Evolutionary conservation across 2,888 invertebrate species (phyloP), one percentile per base, ranked within the genome.

Genomic region (Ellobium chinense): DNA sequence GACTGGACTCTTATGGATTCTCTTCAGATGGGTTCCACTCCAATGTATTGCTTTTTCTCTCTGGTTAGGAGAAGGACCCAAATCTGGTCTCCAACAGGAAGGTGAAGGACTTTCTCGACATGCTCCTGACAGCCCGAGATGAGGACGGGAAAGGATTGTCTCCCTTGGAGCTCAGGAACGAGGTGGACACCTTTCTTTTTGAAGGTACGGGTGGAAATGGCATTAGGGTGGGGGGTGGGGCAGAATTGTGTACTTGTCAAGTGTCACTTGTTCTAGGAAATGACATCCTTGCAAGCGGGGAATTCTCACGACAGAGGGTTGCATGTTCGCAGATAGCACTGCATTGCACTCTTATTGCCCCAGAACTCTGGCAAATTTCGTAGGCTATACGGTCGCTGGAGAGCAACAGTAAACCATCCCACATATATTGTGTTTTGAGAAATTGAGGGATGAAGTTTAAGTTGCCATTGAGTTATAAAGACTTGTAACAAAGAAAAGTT

Each of bases 181-280:
- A 91, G 78, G 89, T 89, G 0, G 88, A 90, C 75, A 90, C 90
- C 3, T 87, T 88, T 63, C 75, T 88, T 69, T 88, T 88, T 85
- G 88, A 82, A 85, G 88, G 88, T 88, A 21, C 9, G 37, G 9
- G 60, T 9, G 21, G 21, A n/a, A n/a, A n/a, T n/a, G n/a, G n/a
- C n/a, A n/a, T n/a, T n/a, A n/a, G n/a, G n/a, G 54, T 54, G 54
- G 9, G 9, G 12, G 9, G 12, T 54, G 9, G 54, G 9, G 54
- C 18, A 54, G 12, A 54, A 14, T 9, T 54, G 9, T 54, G 54
- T 18, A 14, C 9, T 9, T 54, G 54, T 54, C 12, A 14, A 14
- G 54, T 9, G 9, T 14, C 18, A 18, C 18, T 54, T 54, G 9
- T 54, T 9, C 18, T 54, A 14, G 54, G 9, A 18, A 54, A 18